These are phyloP conservation scores for Strigops habroptila DNA, from an alignment of 2,113 vertebrate genomes.

Conservation along the genomic window DNA sequence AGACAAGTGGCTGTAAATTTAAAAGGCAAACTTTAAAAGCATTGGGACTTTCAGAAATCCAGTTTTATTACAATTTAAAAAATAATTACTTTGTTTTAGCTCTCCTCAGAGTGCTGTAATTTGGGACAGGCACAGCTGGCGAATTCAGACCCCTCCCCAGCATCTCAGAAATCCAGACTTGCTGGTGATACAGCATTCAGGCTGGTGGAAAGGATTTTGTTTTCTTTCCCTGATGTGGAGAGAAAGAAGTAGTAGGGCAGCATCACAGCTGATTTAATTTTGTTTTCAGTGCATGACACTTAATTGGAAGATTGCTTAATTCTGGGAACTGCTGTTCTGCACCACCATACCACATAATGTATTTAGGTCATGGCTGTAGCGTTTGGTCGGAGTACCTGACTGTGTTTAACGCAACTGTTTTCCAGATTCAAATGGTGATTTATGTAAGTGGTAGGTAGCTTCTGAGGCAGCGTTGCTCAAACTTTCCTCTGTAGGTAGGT, in stretches of 20 bases:
- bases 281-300: conserved; percentile 18
- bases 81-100: background rate
- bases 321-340: conserved; percentile 35
- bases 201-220: background rate
- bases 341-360: conserved; percentile 3
- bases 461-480: background rate
- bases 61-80: background rate
- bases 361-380: conserved; percentile 29
- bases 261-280: conserved; percentile 36
- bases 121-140: background rate
- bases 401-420: background rate
- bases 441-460: background rate
- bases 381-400: conserved; percentile 22
- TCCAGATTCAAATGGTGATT: background rate
- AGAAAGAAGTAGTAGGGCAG: background rate
- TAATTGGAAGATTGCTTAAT: conserved; percentile 61
- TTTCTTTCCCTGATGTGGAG: background rate
- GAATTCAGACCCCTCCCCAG: background rate
- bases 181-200: background rate
- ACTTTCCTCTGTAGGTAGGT: background rate
- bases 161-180: background rate
- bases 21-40: conserved; percentile 7
- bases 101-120: background rate
- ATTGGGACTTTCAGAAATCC: background rate
- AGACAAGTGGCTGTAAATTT: conserved; percentile 31